phyloP scores from a whole-genome alignment of 2,888 invertebrate species.

The Drosophila lutescens region DNA sequence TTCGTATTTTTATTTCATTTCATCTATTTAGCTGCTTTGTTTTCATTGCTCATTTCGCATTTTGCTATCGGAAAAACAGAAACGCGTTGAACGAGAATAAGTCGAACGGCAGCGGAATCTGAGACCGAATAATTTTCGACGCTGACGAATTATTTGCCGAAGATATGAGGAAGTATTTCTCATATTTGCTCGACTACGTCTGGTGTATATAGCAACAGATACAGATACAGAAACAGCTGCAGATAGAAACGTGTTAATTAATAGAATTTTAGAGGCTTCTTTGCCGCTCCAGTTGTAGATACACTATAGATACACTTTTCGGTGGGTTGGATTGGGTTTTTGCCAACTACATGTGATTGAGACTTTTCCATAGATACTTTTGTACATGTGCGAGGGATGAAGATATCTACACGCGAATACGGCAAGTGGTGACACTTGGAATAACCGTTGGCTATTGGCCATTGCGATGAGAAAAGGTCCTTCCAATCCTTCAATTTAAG shows the following conservation, averaged over 20 bases:
- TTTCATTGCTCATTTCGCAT: constrained; percentile 2
- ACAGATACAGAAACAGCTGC: constrained; percentile 16
- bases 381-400: constrained; percentile 14
- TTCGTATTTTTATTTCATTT: neutral
- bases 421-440: constrained; percentile 16
- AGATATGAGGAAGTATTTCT: constrained; percentile 44
- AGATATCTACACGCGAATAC: neutral
- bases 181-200: constrained; percentile 30
- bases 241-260: constrained; percentile 37
- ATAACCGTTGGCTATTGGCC: constrained; percentile 6
- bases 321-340: constrained; percentile 2
- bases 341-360: constrained; percentile 16
- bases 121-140: constrained; percentile 14
- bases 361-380: constrained; percentile 2
- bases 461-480: constrained; percentile 1
- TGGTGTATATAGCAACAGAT: constrained; percentile 18
- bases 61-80: constrained; percentile 9
- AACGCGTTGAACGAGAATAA: constrained; percentile 27
- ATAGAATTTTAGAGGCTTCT: constrained; percentile 22
- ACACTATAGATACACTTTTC: constrained; percentile 6
- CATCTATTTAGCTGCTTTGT: constrained; percentile 4
- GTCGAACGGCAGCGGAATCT: neutral
- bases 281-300: neutral
- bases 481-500: neutral
- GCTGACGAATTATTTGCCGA: constrained; percentile 38